Conservation (phyloP, 37 sponge, comb jelly and placozoan genomes). For the Theonella swinhoei region DNA sequence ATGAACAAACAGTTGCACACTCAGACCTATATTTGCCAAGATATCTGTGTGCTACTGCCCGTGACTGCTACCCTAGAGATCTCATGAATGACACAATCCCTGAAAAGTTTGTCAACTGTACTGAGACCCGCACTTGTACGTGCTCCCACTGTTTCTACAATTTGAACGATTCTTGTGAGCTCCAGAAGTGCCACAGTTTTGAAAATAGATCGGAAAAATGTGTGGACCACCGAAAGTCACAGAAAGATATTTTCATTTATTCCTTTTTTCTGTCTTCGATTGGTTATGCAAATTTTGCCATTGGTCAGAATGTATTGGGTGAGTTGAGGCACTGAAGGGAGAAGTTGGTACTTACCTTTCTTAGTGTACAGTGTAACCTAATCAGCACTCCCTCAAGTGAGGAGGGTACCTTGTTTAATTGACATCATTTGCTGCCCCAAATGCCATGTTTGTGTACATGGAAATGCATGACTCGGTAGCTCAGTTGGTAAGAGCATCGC, state of each 20-base stretch:
- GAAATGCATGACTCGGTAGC: no score
- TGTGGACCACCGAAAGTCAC: not conserved
- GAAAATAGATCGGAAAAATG: not conserved
- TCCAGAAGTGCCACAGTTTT: not conserved
- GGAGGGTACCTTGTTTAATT: not conserved
- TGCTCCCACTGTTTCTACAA: not conserved
- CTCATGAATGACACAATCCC: no score
- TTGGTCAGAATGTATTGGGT: slow-evolving; percentile 34
- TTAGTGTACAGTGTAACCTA: not conserved
- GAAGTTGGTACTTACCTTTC: not conserved
- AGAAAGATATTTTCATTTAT: not conserved
- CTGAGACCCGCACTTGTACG: not conserved
- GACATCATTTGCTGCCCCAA: no score
- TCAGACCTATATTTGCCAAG: not conserved
- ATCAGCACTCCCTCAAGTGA: not conserved
- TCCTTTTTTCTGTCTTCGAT: slow-evolving; percentile 39
- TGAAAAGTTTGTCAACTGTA: not conserved
- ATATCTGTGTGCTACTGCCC: not conserved
- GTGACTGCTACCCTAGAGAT: no score
- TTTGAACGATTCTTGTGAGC: not conserved
- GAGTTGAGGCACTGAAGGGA: not conserved
- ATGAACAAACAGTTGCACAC: not conserved
- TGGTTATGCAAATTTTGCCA: slow-evolving; percentile 65
- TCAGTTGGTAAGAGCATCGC: no score
- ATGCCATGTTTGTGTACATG: not conserved